Evolutionary conservation across 2,888 invertebrate species (phyloP).

Genomic region (Tetranychus truncatus): DNA sequence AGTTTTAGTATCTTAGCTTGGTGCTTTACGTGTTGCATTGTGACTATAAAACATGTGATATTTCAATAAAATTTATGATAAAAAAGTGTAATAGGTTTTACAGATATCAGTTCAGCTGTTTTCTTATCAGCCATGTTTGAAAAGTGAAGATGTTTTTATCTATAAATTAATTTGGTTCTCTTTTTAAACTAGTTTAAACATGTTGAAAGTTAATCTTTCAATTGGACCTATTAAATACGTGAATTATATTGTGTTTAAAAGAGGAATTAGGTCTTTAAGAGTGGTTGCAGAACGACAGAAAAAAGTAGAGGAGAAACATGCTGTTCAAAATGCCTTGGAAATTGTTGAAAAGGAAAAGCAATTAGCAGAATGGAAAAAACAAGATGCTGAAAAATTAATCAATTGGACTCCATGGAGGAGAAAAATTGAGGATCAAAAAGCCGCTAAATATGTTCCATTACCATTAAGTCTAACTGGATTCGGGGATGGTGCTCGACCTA

Average conservation of each 20-base stretch:
- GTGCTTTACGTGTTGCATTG: too few species aligned
- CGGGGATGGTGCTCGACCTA: slow-evolving; percentile 19
- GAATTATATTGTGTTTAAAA: not conserved
- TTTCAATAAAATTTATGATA: too few species aligned
- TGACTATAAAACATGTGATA: too few species aligned
- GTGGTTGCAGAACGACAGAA: not conserved
- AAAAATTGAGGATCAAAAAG: slow-evolving; percentile 11
- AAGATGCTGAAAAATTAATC: slow-evolving; percentile 4
- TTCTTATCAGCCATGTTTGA: too few species aligned
- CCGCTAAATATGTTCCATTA: slow-evolving; percentile 18
- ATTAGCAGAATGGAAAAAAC: not conserved
- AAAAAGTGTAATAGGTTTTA: too few species aligned
- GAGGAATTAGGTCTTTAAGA: not conserved
- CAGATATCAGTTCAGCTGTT: too few species aligned
- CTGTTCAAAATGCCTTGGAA: not conserved
- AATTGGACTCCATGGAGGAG: slow-evolving; percentile 20
- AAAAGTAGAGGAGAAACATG: not conserved
- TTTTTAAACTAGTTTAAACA: not conserved
- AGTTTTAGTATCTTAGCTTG: too few species aligned
- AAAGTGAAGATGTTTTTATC: too few species aligned
- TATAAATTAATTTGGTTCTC: too few species aligned
- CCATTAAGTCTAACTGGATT: slow-evolving; percentile 21
- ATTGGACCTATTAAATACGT: not conserved
- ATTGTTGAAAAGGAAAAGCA: not conserved
- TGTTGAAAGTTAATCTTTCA: not conserved